These are phyloP conservation scores for Calidris pugnax DNA, from an alignment of 2,113 vertebrate genomes.

Conservation along the genomic window DNA sequence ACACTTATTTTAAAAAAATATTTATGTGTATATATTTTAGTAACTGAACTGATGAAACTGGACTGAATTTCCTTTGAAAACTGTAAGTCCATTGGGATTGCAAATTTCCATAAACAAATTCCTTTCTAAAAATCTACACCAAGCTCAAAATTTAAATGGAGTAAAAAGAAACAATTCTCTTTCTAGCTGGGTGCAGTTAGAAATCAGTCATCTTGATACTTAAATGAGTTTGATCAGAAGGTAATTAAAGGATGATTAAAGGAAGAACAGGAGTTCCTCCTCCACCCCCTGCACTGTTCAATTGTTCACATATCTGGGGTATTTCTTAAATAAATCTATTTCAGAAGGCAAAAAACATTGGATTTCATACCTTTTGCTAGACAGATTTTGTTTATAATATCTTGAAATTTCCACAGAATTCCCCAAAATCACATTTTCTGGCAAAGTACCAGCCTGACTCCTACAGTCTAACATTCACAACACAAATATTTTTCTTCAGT, in stretches of 20 bases:
- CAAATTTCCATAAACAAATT: background rate
- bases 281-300: background rate
- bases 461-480: background rate
- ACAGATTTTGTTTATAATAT: background rate
- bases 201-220: background rate
- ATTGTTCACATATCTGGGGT: background rate
- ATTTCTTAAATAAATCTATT: background rate
- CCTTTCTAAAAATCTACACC: background rate
- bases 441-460: background rate
- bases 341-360: background rate
- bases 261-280: background rate
- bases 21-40: too few species aligned
- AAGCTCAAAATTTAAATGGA: background rate
- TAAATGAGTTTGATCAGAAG: background rate
- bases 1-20: background rate
- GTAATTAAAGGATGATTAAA: background rate
- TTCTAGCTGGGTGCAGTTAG: background rate
- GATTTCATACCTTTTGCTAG: background rate
- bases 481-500: background rate
- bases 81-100: background rate
- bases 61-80: background rate
- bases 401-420: conserved; percentile 21
- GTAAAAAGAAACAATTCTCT: background rate
- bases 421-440: conserved; percentile 7
- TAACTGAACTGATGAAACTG: background rate